Evolutionary conservation across 1,140 invertebrate species (phyloP), one percentile per base, ranked within the genome.

Genomic region (Papilio polyxenes): DNA sequence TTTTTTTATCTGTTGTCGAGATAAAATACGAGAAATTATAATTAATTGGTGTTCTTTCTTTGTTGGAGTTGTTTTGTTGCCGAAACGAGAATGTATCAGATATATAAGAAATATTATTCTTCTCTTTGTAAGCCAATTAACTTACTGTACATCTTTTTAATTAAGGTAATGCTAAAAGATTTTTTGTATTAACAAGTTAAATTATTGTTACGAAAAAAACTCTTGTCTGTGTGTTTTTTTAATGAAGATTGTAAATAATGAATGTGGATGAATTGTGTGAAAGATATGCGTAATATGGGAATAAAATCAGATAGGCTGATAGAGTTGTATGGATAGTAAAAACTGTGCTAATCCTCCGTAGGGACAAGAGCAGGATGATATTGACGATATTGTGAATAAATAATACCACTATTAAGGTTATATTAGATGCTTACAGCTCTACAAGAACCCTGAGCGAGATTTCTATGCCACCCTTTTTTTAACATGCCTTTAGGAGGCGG

Each of bases 11-110:
- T 31, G 20, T 65, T 65, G 3, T 20, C 62, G 23, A 65, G 62
- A 65, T 65, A 65, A 65, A 23, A 65, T 65, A 65, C 62, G 62
- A 65, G 62, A 31, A 65, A 65, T 23, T 65, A 65, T 31, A 65
- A 65, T 65, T 65, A 65, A 65, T 65, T 31, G 62, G 62, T 65
- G 23, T 65, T 65, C 59, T 65, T 65, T 65, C 9, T 65, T n/a
- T 65, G 13, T 65, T 11, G 23, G 31, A 20, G 17, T 65, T 65
- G 20, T 65, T 37, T 65, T 59, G 56, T 59, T 59, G 62, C 62
- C 23, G 62, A 65, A 65, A 65, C 62, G 13, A 31, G 62, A 31
- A 65, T 31, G 62, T 65, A 65, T 23, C 10, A 13, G 23, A 65
- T 62, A n/a, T 62, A 10, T 37, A 31, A 15, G 62, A 65, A 65